phyloP scores from a whole-genome alignment of 2,888 invertebrate genomes.

The Meta bourneti region DNA sequence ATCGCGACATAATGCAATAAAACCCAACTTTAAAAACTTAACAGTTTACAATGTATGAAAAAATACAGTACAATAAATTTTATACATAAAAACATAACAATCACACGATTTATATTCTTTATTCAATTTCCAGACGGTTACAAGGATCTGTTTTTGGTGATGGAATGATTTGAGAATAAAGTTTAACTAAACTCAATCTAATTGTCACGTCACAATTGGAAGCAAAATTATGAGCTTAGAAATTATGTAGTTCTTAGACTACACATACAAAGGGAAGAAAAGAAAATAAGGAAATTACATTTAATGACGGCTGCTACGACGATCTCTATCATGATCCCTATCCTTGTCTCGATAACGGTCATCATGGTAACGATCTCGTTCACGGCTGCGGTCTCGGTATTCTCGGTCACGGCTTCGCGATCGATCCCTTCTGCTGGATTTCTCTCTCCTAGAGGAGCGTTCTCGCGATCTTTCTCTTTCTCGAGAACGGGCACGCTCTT shows the following conservation, averaged over 20 bases:
- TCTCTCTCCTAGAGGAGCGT: constrained; percentile 79
- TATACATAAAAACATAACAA: constrained; percentile 41
- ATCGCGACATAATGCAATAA: too few species aligned
- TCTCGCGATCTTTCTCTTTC: constrained; percentile 86
- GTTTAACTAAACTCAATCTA: constrained; percentile 34
- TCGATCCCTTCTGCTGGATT: constrained; percentile 79
- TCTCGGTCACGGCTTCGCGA: constrained; percentile 83
- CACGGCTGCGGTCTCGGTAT: constrained; percentile 84
- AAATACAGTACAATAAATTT: constrained; percentile 14
- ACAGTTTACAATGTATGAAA: constrained; percentile 1
- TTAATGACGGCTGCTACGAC: constrained; percentile 79
- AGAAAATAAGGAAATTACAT: constrained; percentile 53
- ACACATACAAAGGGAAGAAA: constrained; percentile 16
- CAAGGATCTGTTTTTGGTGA: constrained; percentile 25
- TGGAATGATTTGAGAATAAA: constrained; percentile 61
- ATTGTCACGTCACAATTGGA: constrained; percentile 8
- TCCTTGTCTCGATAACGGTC: constrained; percentile 79
- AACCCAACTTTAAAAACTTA: too few species aligned
- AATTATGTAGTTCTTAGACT: constrained; percentile 13
- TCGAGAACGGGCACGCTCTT: constrained; percentile 85
- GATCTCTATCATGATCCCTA: constrained; percentile 80
- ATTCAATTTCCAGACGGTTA: constrained; percentile 56
- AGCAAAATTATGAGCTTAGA: constrained; percentile 1
- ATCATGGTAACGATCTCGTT: constrained; percentile 83
- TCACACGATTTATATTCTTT: constrained; percentile 54